Percentiles rank a stretch among this genome's conserved stretches.
phyloP scores from a whole-genome alignment of 1,140 invertebrate genomes.

The Bilobella aurantiaca region DNA sequence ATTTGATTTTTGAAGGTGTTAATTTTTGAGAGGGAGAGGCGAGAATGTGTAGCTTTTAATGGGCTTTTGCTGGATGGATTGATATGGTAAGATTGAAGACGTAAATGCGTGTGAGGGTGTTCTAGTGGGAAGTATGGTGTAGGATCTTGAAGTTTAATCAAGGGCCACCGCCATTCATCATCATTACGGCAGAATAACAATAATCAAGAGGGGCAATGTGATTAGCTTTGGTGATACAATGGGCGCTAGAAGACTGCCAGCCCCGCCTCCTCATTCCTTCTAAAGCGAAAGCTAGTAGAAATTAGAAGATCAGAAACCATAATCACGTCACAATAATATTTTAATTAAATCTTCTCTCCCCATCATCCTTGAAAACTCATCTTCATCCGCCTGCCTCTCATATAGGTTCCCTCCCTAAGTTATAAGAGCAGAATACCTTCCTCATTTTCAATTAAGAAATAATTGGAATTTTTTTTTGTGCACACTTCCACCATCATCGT shows the following conservation, averaged over 20 bases:
- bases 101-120: too few species aligned
- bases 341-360: constrained; percentile 1
- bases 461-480: constrained; percentile 6
- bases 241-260: not conserved
- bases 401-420: too few species aligned
- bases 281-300: too few species aligned
- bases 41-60: too few species aligned
- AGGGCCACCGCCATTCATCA: not conserved
- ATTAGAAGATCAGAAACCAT: constrained; percentile 7
- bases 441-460: constrained; percentile 4
- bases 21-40: too few species aligned
- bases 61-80: too few species aligned
- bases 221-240: constrained; percentile 2
- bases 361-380: not conserved
- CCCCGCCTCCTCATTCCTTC: too few species aligned
- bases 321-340: constrained; percentile 7
- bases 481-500: too few species aligned
- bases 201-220: constrained; percentile 1
- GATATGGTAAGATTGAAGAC: too few species aligned
- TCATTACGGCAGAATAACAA: not conserved
- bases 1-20: too few species aligned
- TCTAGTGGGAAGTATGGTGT: too few species aligned
- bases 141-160: constrained; percentile 2
- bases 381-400: not conserved
- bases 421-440: not conserved